Base-by-base conservation (phyloP, 2,888 invertebrate species). In the Xestia c-nigrum region DNA sequence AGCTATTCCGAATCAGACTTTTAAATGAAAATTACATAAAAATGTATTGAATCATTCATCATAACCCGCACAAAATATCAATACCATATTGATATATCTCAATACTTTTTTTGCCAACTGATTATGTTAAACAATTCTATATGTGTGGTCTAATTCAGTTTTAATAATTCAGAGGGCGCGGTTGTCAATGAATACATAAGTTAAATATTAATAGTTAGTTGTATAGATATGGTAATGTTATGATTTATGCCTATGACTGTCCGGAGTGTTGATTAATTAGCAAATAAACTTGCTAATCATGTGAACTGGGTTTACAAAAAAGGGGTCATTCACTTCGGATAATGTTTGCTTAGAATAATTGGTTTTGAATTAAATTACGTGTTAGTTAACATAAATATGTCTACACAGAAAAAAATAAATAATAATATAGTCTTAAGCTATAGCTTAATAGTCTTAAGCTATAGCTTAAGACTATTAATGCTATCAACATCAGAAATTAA, bases 201-300 rank as follows among this genome's bases (percentile, higher is more conserved):
- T 46, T 40, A 75, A 78, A 73, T 83, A 83, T 74, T 78, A 81
- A 85, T 88, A 81, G n/a, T 43, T 38, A 61, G 72, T 76, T 72
- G 65, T 67, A 78, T 84, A 80, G 47, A 74, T 87, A 89, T 89
- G 87, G 80, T 89, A 89, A 89, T 89, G 81, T 72, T 83, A 85
- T 87, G 89, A 91, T 90, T 88, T 89, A 91, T 85, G 73, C 59
- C 70, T 74, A 76, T 87, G 84, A 84, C 78, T 82, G 85, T 84
- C 83, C 66, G 71, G 76, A 78, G 74, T 87, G 80, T 84, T 85
- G 85, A 86, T 83, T 78, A 76, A 85, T 87, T 85, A 86, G 73
- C 86, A 80, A 80, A 77, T 85, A 80, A 79, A 78, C 80, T 81
- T 85, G 89, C 79, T 78, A 88, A 88, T 86, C 66, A 73, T 76